A percentile compares a stretch with the other conserved stretches of the same genome.
Evolutionary conservation across 2,888 invertebrate genomes (phyloP).

Genomic region (Rhimphoctona megacephalus): DNA sequence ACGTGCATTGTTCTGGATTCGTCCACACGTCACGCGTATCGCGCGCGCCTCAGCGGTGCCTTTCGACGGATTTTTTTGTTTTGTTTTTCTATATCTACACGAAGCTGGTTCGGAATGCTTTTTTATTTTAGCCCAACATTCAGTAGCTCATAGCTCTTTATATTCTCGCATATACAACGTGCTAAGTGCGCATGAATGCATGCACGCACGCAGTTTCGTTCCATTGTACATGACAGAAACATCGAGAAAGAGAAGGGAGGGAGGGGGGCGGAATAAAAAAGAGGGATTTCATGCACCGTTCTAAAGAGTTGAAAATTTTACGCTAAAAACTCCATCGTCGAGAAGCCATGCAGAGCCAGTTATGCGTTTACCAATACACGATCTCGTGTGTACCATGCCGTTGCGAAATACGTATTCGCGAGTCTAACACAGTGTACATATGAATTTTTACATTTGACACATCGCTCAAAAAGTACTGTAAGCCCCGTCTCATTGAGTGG

Average conservation of each 20-base stretch:
- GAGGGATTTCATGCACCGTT: not conserved
- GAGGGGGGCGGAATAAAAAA: slow-evolving; percentile 4
- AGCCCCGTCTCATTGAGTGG: not conserved
- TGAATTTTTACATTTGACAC: not conserved
- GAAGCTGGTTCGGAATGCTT: not conserved
- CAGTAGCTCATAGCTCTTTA: slow-evolving; percentile 49
- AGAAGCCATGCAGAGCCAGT: slow-evolving; percentile 4
- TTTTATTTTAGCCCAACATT: not conserved
- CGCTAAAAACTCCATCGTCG: slow-evolving; percentile 7
- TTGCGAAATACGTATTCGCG: not conserved
- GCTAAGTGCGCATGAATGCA: slow-evolving; percentile 42
- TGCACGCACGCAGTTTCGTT: slow-evolving; percentile 24
- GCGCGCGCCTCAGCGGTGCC: slow-evolving; percentile 52
- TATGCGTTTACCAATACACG: not conserved
- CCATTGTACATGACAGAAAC: slow-evolving; percentile 28
- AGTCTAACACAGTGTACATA: too few species aligned
- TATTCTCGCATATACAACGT: slow-evolving; percentile 30
- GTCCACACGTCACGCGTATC: slow-evolving; percentile 48
- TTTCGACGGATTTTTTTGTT: slow-evolving; percentile 55
- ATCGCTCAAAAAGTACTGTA: not conserved
- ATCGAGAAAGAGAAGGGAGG: slow-evolving; percentile 10
- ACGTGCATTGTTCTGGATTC: slow-evolving; percentile 65
- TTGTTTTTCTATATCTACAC: slow-evolving; percentile 16
- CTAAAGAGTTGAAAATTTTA: slow-evolving; percentile 30
- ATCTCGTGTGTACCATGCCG: not conserved